Base-by-base conservation (phyloP, 2,888 invertebrate species). In the Clivina fossor region DNA sequence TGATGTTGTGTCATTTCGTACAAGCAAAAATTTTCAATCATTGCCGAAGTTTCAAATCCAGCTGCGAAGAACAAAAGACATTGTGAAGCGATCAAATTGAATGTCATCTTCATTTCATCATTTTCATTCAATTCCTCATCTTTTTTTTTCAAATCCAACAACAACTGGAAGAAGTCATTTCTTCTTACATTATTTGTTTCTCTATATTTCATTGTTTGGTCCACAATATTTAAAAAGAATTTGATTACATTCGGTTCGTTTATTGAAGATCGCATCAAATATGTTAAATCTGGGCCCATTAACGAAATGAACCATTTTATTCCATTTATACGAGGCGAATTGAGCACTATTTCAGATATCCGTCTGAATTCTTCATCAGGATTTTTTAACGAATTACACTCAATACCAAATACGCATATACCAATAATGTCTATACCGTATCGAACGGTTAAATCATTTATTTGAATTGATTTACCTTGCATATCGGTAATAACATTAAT, bases 31-130 rank as follows among this genome's bases (percentile, higher is more conserved):
- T 43, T 48, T 13, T 48, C 43, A 9, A 49, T 58, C 28, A 48
- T 58, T 16, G 58, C 41, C 16, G 58, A 58, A 18, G 58, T 58
- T 43, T 58, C 58, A 49, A 54, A 58, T 4, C 58, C 58, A 49
- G 58, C 58, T 16, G 48, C 53, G 37, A 48, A 58, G 41, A 58
- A 58, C 15, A 58, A 54, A 49, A 48, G 54, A 4, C 54, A 44
- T 37, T 58, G 58, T 4, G 58, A 54, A 13, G 58, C 54, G 18
- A 49, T 48, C n/a, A 47, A 8, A 20, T 33, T 18, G 11, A 26
- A 24, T 20, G 51, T 35, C 44, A 53, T 53, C 18, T 53, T 35
- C 26, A 53, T 44, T 26, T 13, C 44, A 5, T 26, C 13, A 4
- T 20, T 30, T 22, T 20, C 37, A 4, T n/a, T 24, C 18, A 40